These are phyloP conservation scores for Timandra comae DNA, from an alignment of 2,888 invertebrate genomes.

Conservation along the genomic window DNA sequence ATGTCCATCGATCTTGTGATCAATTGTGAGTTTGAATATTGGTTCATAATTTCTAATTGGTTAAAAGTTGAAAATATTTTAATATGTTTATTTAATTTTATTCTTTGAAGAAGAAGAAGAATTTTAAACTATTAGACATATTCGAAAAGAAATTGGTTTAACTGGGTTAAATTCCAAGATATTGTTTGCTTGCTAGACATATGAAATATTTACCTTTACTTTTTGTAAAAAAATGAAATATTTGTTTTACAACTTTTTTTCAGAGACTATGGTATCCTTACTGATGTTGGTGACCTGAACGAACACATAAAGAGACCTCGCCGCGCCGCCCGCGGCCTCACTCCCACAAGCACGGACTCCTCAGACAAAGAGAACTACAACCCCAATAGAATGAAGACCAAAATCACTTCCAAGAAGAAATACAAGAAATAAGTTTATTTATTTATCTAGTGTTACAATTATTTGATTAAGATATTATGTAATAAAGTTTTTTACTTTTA, in stretches of 20 bases:
- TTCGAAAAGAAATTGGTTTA: too few relatives aligned
- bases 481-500: too few relatives aligned
- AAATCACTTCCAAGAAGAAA: constrained; percentile 28
- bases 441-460: too few relatives aligned
- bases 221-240: background rate
- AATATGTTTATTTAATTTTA: too few relatives aligned
- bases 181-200: too few relatives aligned
- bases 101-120: too few relatives aligned
- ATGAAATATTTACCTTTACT: too few relatives aligned
- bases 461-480: too few relatives aligned
- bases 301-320: constrained; percentile 28
- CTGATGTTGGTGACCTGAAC: constrained; percentile 28
- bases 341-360: constrained; percentile 58
- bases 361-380: constrained; percentile 67
- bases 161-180: too few relatives aligned
- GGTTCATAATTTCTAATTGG: too few relatives aligned
- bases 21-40: constrained; percentile 45
- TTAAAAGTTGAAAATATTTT: too few relatives aligned
- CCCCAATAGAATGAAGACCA: constrained; percentile 48
- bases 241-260: constrained; percentile 20
- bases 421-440: constrained; percentile 26
- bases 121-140: too few relatives aligned
- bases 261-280: constrained; percentile 43
- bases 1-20: constrained; percentile 46
- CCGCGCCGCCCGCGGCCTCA: constrained; percentile 36